phyloP scores from a whole-genome alignment of 2,113 vertebrate species.

The Seriola rivoliana region DNA sequence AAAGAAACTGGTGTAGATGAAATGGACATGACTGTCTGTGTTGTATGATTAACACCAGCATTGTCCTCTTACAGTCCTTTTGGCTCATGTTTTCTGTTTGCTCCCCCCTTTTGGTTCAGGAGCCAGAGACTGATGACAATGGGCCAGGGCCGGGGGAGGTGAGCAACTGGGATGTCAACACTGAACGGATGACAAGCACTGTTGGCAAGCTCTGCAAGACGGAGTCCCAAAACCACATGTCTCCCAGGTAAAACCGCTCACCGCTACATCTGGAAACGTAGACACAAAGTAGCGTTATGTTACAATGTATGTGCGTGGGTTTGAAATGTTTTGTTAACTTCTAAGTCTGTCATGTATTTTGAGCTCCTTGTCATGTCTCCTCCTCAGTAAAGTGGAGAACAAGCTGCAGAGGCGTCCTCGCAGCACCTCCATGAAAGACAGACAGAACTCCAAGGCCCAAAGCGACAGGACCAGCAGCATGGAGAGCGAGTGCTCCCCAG shows the following conservation, averaged over 20 bases:
- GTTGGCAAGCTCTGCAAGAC: slow-evolving; percentile 83
- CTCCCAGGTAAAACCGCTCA: slow-evolving; percentile 79
- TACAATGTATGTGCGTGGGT: not conserved
- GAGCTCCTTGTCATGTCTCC: not conserved
- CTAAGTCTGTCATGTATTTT: slow-evolving; percentile 8
- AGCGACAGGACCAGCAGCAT: slow-evolving; percentile 84
- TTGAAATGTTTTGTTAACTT: not conserved
- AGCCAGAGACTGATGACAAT: slow-evolving; percentile 76
- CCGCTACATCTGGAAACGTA: slow-evolving; percentile 21
- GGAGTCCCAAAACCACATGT: slow-evolving; percentile 85
- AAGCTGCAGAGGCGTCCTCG: slow-evolving; percentile 79
- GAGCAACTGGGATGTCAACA: slow-evolving; percentile 79
- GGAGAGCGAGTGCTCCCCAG: slow-evolving; percentile 83
- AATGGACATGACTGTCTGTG: slow-evolving; percentile 11
- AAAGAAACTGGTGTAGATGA: not conserved
- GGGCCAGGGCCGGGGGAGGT: slow-evolving; percentile 69
- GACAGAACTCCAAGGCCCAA: slow-evolving; percentile 84
- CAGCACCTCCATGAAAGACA: slow-evolving; percentile 87
- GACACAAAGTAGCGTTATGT: slow-evolving; percentile 1
- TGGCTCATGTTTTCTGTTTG: slow-evolving; percentile 34
- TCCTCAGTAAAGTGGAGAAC: slow-evolving; percentile 82
- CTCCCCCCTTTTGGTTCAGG: slow-evolving; percentile 60
- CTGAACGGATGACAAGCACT: slow-evolving; percentile 76
- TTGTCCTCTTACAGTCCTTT: slow-evolving; percentile 17
- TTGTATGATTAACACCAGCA: slow-evolving; percentile 31